Base-by-base conservation (phyloP, 2,888 invertebrate genomes). In the Gastrophysa polygoni region DNA sequence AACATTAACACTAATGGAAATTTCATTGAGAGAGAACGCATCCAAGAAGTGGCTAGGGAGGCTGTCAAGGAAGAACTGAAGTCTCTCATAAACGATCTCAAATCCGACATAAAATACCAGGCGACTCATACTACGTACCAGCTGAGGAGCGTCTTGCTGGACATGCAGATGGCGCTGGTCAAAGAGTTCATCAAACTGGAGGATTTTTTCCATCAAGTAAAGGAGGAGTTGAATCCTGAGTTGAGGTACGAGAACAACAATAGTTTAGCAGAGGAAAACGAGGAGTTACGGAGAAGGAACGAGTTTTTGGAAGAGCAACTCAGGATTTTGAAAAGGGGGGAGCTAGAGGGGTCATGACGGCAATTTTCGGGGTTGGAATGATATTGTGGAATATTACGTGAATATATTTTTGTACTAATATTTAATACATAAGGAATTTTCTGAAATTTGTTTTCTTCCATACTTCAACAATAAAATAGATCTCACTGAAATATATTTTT, bases 251-350 rank as follows among this genome's bases (percentile, higher is more conserved):
- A 29, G 21, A 24, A 61, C 3, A 59, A 28, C 46, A 77, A 54
- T 34, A 59, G 78, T 51, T 77, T 86, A 62, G 68, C 84, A 28
- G 85, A 85, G 71, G 82, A 83, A 29, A 86, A 85, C 70, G 82
- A 83, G 68, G 83, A 81, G 70, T 77, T 86, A 21, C 78, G 81
- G 1, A 79, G 84, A 29, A 84, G 84, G 77, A 77, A 85, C 63
- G 83, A 84, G 65, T 80, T 82, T 69, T 73, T 85, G 59, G 84
- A 84, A 57, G 67, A 71, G 14, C 68, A 71, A 50, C 14, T 60
- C 47, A 59, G 51, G 49, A 47, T 52, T 50, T n/a, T 43, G 21
- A 52, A 17, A 5, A 29, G n/a, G 14, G 18, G 32, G 24, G 49
- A 38, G 2, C 11, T 32, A 21, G 10, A 38, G 34, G 1, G 14